Conservation (phyloP, 35 echinoderm and acorn worm genomes). For the Stichopus chloronotus region DNA sequence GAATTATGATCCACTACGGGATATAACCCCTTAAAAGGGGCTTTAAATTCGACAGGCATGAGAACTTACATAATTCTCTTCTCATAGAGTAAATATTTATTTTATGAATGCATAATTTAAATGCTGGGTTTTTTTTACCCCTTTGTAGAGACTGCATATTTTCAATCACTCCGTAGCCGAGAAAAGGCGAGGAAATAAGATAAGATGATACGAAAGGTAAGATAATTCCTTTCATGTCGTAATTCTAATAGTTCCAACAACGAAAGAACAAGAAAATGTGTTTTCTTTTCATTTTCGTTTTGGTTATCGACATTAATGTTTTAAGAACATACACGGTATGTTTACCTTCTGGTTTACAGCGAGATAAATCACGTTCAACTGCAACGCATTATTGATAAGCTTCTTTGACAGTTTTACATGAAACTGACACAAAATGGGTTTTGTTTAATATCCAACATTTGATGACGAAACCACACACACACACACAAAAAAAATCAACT, state of each 20-base stretch:
- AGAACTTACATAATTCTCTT: neutral
- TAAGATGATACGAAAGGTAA: too few relatives aligned
- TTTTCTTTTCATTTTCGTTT: too few relatives aligned
- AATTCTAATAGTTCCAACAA: too few relatives aligned
- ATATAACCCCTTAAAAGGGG: neutral
- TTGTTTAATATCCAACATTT: neutral
- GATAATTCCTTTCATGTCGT: too few relatives aligned
- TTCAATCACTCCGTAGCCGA: neutral
- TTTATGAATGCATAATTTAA: neutral
- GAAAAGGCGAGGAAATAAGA: too few relatives aligned
- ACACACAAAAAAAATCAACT: too few relatives aligned
- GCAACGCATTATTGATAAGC: neutral
- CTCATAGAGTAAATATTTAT: constrained; percentile 28
- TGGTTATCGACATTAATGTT: too few relatives aligned
- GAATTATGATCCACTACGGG: too few relatives aligned
- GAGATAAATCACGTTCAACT: neutral
- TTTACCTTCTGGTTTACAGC: neutral
- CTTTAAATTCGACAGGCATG: constrained; percentile 8
- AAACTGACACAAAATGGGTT: neutral
- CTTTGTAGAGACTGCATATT: neutral
- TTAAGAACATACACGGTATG: neutral
- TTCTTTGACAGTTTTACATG: neutral
- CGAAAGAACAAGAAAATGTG: too few relatives aligned
- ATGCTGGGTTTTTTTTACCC: neutral
- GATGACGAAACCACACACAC: too few relatives aligned